Evolutionary conservation across 2,113 vertebrate genomes (phyloP), one percentile per base, ranked within the genome.

Genomic region (Neogobius melanostomus): DNA sequence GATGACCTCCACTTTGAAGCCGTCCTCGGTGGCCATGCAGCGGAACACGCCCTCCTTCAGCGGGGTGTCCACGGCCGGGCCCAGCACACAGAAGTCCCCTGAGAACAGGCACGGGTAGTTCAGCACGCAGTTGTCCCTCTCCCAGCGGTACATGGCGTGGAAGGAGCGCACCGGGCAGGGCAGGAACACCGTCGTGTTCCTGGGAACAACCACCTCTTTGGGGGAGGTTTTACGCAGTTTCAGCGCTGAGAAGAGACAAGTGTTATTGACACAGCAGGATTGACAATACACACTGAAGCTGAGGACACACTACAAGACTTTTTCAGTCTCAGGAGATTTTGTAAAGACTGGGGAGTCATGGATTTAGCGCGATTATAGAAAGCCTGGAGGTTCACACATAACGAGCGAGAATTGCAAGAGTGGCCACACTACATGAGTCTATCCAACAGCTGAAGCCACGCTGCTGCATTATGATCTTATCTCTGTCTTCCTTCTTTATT

Each of bases 71-170:
- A 90, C 66, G 0, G 79, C 79, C 0, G 92, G 92, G 1, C 91
- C 92, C 71, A 95, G 89, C 15, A 94, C 89, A 49, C 94, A 95
- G 64, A 92, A 93, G 75, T 91, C 91, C 42, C 93, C 92, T 0
- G 91, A 89, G 84, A 94, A 90, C 53, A 90, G 71, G 80, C 94
- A 94, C 4, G 93, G 88, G 72, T 93, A 94, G 51, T 78, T 86
- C 82, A 82, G 89, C 53, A 80, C 28, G 62, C 90, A 91, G 91
- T 93, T 89, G 71, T 94, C 93, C 64, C 91, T 93, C 74, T 93
- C 91, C 94, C 94, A 95, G 59, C 88, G 91, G 63, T 95, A 95
- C 65, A 80, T 86, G 66, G 94, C 94, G 8, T 93, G 93, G 76
- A 93, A 93, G 66, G 94, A 95, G 60, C 64, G 89, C 69, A 95